Base-by-base conservation (phyloP, 2,888 invertebrate genomes). In the Leptogaster cylindrica region DNA sequence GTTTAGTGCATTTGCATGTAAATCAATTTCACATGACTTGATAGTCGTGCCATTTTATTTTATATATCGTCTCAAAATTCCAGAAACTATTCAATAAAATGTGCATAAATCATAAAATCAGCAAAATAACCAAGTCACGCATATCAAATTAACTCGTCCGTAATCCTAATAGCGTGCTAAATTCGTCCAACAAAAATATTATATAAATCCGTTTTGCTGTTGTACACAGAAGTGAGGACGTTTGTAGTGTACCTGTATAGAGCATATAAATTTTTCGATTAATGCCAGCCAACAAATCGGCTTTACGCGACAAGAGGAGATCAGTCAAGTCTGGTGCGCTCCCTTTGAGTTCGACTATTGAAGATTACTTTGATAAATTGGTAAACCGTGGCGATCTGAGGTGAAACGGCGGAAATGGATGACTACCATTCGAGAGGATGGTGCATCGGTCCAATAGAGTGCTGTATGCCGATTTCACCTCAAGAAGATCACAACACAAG, bases 111-210 rank as follows among this genome's bases (percentile, higher is more conserved):
- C 65, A 65, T 65, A 51, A 65, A 65, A 50, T 65, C 65, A 65
- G 33, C 65, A 65, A 51, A 65, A 65, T 51, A 65, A 33, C 36
- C 12, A 41, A 65, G 65, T 65, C 65, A 65, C 65, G 65, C 65
- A 65, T 65, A 65, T 65, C 65, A 65, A 65, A 65, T 65, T 65
- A 65, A 65, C 51, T 65, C 50, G 51, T 65, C 39, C 50, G 36
- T 50, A 65, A 65, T 48, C 25, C 65, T 25, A 65, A 65, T 65
- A 31, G 65, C 48, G 27, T 39, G 41, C 39, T 39, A 61, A 50
- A 50, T 50, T 50, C 27, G 25, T 14, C 7, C 14, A 27, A 50
- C 25, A 25, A 48, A n/a, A 48, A 12, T 25, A 5, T 25, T 20
- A 6, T 14, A 16, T 44, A 31, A 44, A 44, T n/a, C n/a, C n/a